Conservation (phyloP, 1,140 invertebrate genomes). For the Hyposmocoma kahamanoa region DNA sequence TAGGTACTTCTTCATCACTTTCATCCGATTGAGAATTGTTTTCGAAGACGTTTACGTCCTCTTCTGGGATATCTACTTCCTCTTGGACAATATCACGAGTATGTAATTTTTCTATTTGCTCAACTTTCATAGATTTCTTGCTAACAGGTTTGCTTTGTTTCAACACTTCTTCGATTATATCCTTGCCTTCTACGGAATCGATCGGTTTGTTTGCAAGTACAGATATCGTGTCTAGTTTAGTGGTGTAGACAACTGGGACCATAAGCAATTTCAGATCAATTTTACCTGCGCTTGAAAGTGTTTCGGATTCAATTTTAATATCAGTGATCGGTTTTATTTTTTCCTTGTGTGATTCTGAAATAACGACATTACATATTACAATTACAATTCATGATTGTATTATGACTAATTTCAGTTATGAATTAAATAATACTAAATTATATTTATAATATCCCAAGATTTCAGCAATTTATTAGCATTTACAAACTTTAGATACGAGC, state of each 20-base stretch:
- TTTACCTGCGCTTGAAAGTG: too few species aligned
- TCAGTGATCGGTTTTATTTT: too few species aligned
- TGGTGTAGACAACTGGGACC: conserved; percentile 41
- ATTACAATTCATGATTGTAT: too few species aligned
- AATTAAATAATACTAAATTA: too few species aligned
- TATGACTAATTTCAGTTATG: too few species aligned
- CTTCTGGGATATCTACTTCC: conserved; percentile 2
- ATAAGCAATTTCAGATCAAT: conserved; percentile 57
- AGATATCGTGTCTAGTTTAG: conserved; percentile 49
- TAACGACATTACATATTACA: too few species aligned
- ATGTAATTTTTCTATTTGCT: not conserved
- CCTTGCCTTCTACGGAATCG: conserved; percentile 21
- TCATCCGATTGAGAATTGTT: not conserved
- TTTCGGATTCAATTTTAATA: too few species aligned
- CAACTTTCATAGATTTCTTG: not conserved
- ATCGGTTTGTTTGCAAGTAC: conserved; percentile 31
- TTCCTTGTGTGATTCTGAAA: too few species aligned
- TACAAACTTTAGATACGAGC: too few species aligned
- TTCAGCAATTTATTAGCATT: too few species aligned
- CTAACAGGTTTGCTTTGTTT: conserved; percentile 37
- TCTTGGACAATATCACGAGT: not conserved
- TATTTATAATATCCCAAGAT: too few species aligned
- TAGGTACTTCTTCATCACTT: not conserved
- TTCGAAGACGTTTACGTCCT: not conserved
- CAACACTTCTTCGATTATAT: conserved; percentile 30